These are phyloP conservation scores for Peribatodes rhomboidaria DNA, from an alignment of 2,888 invertebrate species.

Conservation along the genomic window DNA sequence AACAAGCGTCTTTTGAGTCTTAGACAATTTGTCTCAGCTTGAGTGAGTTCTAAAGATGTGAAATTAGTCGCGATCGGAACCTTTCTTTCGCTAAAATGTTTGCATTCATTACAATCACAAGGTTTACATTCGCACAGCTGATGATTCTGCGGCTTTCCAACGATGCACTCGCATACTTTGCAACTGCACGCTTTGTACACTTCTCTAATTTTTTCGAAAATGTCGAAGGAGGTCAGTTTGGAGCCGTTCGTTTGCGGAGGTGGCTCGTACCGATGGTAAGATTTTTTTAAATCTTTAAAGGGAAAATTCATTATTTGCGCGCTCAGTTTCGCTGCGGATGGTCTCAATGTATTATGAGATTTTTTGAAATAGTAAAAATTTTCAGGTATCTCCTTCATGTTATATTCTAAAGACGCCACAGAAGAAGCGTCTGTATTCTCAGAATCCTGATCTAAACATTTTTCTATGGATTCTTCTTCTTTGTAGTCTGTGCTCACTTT, in stretches of 20 bases:
- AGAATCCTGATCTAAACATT: neutral
- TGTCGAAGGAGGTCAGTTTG: slow-evolving; percentile 55
- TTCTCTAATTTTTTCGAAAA: slow-evolving; percentile 67
- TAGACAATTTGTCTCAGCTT: neutral
- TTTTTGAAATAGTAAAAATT: neutral
- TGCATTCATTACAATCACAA: slow-evolving; percentile 61
- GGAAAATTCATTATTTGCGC: slow-evolving; percentile 66
- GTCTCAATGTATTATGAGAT: slow-evolving; percentile 17
- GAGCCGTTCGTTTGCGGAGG: slow-evolving; percentile 9
- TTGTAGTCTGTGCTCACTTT: slow-evolving; percentile 4
- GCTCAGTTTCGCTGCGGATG: slow-evolving; percentile 57
- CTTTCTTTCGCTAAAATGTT: slow-evolving; percentile 28
- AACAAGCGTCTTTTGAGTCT: neutral
- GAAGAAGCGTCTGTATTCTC: neutral
- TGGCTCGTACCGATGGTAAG: slow-evolving; percentile 20
- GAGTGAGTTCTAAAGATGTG: neutral
- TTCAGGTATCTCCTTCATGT: neutral
- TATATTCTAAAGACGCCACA: neutral
- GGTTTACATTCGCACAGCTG: slow-evolving; percentile 60
- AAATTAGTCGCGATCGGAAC: slow-evolving; percentile 10
- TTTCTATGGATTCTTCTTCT: slow-evolving; percentile 5
- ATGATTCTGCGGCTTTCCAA: slow-evolving; percentile 42
- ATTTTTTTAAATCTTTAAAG: slow-evolving; percentile 55
- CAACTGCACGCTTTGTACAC: slow-evolving; percentile 75
- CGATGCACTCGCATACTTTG: slow-evolving; percentile 73